A percentile compares a stretch with the other conserved stretches of the same genome.
These are phyloP conservation scores for Sebastes ruberrimus DNA, from an alignment of 2,797 vertebrate genomes.

Conservation along the genomic window DNA sequence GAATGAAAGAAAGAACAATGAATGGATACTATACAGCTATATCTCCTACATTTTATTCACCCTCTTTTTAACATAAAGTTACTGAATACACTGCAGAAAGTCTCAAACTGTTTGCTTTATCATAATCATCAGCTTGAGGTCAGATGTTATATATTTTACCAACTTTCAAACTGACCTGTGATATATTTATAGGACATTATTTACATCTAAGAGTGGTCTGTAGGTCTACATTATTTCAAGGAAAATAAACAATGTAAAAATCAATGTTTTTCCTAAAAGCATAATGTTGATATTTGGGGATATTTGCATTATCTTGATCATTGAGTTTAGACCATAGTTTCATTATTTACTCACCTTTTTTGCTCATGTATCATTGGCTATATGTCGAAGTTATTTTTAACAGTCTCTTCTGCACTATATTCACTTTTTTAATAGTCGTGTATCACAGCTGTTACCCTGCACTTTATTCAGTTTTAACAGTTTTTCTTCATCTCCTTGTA, in stretches of 20 bases:
- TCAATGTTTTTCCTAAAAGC: neutral
- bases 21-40: conserved; percentile 22
- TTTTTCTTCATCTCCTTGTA: too few species aligned
- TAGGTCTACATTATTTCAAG: neutral
- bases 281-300: neutral
- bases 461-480: too few species aligned
- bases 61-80: neutral
- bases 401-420: too few species aligned
- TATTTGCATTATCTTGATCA: neutral
- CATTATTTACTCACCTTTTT: neutral
- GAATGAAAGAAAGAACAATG: conserved; percentile 53
- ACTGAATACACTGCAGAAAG: neutral
- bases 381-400: neutral
- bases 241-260: neutral
- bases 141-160: neutral
- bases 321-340: neutral
- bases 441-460: too few species aligned
- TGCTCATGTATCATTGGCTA: neutral
- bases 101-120: neutral
- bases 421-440: too few species aligned
- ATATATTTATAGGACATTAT: neutral
- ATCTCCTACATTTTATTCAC: neutral
- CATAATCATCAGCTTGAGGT: neutral
- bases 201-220: neutral
- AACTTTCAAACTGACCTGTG: neutral